Conservation (phyloP, 2,797 vertebrate species). For the Peromyscus nudipes region DNA sequence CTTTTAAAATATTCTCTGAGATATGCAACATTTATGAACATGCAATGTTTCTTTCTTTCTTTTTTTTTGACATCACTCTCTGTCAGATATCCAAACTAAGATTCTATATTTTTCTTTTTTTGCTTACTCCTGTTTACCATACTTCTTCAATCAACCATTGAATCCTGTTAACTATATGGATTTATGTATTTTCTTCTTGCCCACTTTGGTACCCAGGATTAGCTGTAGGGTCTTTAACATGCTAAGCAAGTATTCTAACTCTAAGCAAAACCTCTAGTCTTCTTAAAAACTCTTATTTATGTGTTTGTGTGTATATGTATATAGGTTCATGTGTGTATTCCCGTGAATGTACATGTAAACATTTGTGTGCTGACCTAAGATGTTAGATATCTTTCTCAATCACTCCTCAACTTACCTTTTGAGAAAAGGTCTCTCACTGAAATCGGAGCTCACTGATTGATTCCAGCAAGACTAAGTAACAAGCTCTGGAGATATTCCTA, state of each 20-base stretch:
- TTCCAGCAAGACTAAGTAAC: neutral
- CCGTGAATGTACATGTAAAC: neutral
- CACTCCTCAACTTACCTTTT: neutral
- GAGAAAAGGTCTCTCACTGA: too few relatives aligned
- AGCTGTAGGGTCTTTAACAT: too few relatives aligned
- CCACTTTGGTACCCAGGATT: fast-evolving
- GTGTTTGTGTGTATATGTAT: neutral
- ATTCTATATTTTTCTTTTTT: neutral
- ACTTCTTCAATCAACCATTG: neutral
- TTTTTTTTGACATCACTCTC: fast-evolving
- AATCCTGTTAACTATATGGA: neutral
- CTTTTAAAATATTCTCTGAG: neutral
- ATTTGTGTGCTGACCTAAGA: neutral
- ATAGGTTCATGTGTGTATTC: neutral
- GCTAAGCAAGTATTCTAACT: neutral
- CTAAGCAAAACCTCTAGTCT: neutral
- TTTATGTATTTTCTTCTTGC: neutral
- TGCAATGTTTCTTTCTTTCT: too few relatives aligned
- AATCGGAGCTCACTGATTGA: neutral
- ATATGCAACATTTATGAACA: neutral
- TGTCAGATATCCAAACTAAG: neutral
- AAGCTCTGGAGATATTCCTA: too few relatives aligned
- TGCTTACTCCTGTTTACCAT: neutral
- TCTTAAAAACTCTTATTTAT: neutral
- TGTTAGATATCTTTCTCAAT: too few relatives aligned